Evolutionary conservation across 92 coral and sea anemone species (phyloP).

Genomic region (Pocillopora grandis): DNA sequence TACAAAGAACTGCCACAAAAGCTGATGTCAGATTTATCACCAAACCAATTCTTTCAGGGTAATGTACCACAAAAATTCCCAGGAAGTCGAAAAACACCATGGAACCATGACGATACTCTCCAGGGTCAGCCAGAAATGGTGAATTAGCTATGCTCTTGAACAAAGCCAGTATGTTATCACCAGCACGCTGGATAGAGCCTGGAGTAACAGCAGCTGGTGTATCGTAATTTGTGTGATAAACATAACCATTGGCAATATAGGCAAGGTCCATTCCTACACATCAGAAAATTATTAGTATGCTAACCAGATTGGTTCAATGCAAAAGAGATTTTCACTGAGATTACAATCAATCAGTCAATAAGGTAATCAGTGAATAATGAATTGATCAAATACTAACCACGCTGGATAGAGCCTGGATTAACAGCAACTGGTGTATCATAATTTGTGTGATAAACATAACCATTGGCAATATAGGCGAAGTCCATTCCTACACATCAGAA

Average conservation of each 20-base stretch:
- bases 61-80: conserved; percentile 84
- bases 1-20: conserved; percentile 63
- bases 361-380: too few species aligned
- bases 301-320: too few species aligned
- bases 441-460: conserved; percentile 91
- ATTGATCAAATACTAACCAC: conserved; percentile 1
- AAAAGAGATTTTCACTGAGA: too few species aligned
- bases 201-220: conserved; percentile 87
- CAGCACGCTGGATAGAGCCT: conserved; percentile 97
- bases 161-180: conserved; percentile 84
- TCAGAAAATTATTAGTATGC: background rate
- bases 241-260: conserved; percentile 94
- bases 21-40: conserved; percentile 72
- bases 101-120: conserved; percentile 93
- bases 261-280: conserved; percentile 91
- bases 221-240: conserved; percentile 90
- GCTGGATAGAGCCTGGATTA: conserved; percentile 88
- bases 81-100: conserved; percentile 94
- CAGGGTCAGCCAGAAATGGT: conserved; percentile 83
- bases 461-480: conserved; percentile 93
- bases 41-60: conserved; percentile 89
- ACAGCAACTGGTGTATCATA: conserved; percentile 88
- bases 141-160: conserved; percentile 83
- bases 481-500: conserved; percentile 69
- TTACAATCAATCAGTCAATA: too few species aligned